Conservation (phyloP, 2,888 invertebrate genomes). For the Monochamus alternatus region DNA sequence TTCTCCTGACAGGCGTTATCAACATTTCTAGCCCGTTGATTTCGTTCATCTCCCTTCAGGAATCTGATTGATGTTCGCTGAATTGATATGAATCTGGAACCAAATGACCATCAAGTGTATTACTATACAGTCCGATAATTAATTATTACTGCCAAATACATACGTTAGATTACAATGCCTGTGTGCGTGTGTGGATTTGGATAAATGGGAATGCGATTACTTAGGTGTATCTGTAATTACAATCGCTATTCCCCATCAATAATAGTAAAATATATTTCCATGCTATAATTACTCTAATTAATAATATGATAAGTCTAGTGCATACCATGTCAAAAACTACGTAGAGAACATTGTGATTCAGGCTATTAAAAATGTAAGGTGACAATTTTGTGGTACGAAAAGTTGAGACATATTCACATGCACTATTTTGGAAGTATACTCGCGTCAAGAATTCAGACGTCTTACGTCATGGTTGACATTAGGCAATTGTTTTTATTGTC, state of each 20-base stretch:
- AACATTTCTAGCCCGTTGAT: constrained; percentile 51
- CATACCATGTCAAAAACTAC: no score
- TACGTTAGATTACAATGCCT: constrained; percentile 44
- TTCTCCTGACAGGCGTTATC: constrained; percentile 50
- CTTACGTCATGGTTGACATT: no score
- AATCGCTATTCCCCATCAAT: constrained; percentile 17
- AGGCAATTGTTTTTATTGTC: no score
- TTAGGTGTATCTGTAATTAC: constrained; percentile 32
- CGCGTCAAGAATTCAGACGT: no score
- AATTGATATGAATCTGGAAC: constrained; percentile 56
- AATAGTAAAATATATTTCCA: constrained; percentile 16
- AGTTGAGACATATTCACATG: no score
- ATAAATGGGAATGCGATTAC: constrained; percentile 35
- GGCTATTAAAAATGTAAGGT: no score
- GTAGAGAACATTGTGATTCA: no score
- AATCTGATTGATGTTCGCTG: constrained; percentile 56
- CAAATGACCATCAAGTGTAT: constrained; percentile 56
- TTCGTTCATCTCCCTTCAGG: constrained; percentile 47
- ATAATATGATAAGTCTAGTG: neutral
- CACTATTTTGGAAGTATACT: no score
- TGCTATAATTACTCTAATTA: neutral
- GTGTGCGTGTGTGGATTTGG: constrained; percentile 5
- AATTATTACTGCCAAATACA: constrained; percentile 52
- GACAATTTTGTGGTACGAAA: no score
- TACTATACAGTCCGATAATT: constrained; percentile 53